Evolutionary conservation across 2,113 vertebrate species (phyloP).

Genomic region (Atrichornis clamosus): DNA sequence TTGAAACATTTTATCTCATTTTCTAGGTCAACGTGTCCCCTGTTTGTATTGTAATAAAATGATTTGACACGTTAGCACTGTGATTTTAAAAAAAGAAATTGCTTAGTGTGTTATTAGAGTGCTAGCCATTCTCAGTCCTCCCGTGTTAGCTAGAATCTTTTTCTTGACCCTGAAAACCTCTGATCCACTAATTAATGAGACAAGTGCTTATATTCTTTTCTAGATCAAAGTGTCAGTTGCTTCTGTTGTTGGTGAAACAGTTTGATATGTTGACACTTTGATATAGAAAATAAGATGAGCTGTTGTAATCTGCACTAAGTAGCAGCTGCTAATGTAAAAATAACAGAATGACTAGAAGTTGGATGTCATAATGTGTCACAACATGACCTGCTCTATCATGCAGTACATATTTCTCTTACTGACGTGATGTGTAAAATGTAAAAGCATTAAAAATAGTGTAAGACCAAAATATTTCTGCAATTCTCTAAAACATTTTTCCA

Average conservation of each 20-base stretch:
- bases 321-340: slow-evolving; percentile 44
- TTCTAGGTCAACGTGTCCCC: neutral
- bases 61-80: neutral
- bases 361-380: neutral
- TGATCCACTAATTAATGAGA: slow-evolving; percentile 40
- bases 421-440: neutral
- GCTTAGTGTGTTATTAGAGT: neutral
- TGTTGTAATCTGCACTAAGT: slow-evolving; percentile 52
- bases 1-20: slow-evolving; percentile 1
- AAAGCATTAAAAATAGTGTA: neutral
- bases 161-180: slow-evolving; percentile 42
- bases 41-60: neutral
- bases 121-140: neutral
- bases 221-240: slow-evolving; percentile 8
- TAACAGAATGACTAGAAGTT: slow-evolving; percentile 9
- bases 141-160: neutral
- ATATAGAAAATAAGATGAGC: slow-evolving; percentile 54
- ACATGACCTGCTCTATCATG: neutral
- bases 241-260: slow-evolving; percentile 1
- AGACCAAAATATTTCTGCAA: neutral
- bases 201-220: slow-evolving; percentile 9
- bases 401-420: neutral
- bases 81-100: neutral
- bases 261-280: slow-evolving; percentile 50
- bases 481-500: neutral